A percentile compares a stretch with the other conserved stretches of the same genome.
These are phyloP conservation scores for Dromiciops gliroides DNA, from an alignment of 2,113 vertebrate genomes.

Conservation along the genomic window DNA sequence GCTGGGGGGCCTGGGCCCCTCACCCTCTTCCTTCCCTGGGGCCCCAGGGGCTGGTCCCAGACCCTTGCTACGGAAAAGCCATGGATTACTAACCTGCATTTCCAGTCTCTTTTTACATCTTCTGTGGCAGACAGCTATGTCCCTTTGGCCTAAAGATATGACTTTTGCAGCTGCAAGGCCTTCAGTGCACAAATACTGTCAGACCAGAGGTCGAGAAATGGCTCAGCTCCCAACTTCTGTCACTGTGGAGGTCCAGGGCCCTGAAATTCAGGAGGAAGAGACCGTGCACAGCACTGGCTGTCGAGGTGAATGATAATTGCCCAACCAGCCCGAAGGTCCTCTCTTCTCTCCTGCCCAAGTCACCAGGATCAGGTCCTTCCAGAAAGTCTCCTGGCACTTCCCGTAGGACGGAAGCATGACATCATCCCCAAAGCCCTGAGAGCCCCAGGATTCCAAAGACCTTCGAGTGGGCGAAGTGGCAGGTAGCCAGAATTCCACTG, in stretches of 20 bases:
- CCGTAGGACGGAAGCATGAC: not conserved
- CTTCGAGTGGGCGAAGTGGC: too few relatives aligned
- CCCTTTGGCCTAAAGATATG: not conserved
- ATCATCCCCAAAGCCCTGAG: not conserved
- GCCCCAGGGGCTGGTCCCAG: not conserved
- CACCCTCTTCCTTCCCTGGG: not conserved
- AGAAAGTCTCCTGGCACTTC: not conserved
- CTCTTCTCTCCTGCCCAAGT: not conserved
- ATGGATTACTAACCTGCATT: not conserved
- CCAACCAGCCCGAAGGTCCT: too few relatives aligned
- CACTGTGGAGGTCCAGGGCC: not conserved
- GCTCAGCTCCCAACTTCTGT: too few relatives aligned
- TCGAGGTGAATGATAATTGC: not conserved
- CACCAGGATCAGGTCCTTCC: too few relatives aligned
- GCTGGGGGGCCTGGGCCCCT: not conserved
- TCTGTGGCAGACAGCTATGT: not conserved
- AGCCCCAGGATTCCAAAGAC: not conserved
- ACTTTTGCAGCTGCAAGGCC: not conserved
- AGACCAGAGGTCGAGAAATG: not conserved
- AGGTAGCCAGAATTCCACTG: fast-evolving
- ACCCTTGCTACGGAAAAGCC: not conserved
- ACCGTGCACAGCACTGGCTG: not conserved
- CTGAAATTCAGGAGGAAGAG: not conserved
- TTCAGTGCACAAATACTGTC: not conserved
- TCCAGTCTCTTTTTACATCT: not conserved